Evolutionary conservation across 2,113 vertebrate genomes (phyloP).

Genomic region (Serinus canaria): DNA sequence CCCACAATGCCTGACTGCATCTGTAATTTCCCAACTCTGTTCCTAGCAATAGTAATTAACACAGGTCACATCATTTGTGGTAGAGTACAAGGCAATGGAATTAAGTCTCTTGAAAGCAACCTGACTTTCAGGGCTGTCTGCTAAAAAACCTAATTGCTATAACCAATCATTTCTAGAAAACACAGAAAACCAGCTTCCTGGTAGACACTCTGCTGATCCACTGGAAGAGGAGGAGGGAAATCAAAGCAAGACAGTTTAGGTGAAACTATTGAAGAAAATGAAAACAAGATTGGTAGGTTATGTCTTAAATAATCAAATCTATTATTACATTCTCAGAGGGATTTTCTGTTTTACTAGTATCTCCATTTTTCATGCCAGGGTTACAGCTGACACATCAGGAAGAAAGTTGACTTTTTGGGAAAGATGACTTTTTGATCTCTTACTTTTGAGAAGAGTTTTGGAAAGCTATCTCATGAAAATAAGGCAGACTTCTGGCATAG

Average conservation of each 20-base stretch:
- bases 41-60: background rate
- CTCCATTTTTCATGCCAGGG: background rate
- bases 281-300: background rate
- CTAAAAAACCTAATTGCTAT: constrained; percentile 24
- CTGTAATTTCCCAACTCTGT: background rate
- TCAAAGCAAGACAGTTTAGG: background rate
- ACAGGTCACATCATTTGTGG: background rate
- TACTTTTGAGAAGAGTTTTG: background rate
- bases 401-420: background rate
- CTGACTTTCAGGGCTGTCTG: constrained; percentile 12
- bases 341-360: background rate
- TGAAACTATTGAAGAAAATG: background rate
- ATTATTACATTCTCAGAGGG: background rate
- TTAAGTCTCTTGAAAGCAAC: background rate
- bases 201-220: background rate
- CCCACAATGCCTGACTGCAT: background rate
- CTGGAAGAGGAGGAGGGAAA: background rate
- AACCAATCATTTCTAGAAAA: background rate
- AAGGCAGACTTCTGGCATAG: background rate
- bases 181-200: background rate
- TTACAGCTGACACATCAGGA: background rate
- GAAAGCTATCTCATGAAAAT: background rate
- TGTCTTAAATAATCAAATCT: background rate
- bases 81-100: background rate
- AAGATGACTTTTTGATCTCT: background rate